Conservation (phyloP, 1,140 invertebrate species). For the Araneus ventricosus region DNA sequence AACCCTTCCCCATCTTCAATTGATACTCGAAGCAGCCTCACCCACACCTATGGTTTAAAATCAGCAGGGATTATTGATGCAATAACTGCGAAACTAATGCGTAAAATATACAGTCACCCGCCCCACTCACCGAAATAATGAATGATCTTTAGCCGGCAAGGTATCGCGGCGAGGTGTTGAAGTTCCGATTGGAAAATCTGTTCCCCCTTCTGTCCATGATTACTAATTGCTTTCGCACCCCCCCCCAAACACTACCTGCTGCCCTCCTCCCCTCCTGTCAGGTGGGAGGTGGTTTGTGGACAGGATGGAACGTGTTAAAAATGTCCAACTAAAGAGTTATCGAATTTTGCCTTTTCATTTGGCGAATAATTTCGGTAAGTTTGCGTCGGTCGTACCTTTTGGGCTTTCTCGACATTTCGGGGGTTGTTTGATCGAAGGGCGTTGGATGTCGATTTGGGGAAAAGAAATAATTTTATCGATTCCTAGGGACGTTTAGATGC, state of each 20-base stretch:
- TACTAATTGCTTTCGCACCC: constrained; percentile 49
- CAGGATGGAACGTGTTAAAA: not conserved
- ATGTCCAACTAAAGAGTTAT: constrained; percentile 22
- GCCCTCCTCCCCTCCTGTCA: not conserved
- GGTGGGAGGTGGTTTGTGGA: not conserved
- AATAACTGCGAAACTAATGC: constrained; percentile 54
- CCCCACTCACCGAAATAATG: constrained; percentile 34
- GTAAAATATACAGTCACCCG: not conserved
- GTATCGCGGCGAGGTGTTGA: constrained; percentile 46
- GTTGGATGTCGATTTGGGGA: not conserved
- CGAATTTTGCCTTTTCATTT: constrained; percentile 36
- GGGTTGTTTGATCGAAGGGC: not conserved
- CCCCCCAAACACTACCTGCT: not conserved
- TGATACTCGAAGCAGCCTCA: not conserved
- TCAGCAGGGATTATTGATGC: constrained; percentile 40
- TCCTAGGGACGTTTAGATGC: not conserved
- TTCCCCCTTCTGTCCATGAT: not conserved
- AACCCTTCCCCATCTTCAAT: not conserved
- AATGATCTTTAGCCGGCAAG: constrained; percentile 35
- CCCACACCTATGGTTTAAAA: not conserved
- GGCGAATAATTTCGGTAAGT: not conserved
- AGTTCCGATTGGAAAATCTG: constrained; percentile 56
- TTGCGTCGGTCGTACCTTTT: not conserved
- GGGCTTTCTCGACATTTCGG: not conserved
- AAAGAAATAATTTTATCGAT: not conserved